phyloP scores from a whole-genome alignment of 92 coral and sea anemone species.

The Pocillopora meandrina region DNA sequence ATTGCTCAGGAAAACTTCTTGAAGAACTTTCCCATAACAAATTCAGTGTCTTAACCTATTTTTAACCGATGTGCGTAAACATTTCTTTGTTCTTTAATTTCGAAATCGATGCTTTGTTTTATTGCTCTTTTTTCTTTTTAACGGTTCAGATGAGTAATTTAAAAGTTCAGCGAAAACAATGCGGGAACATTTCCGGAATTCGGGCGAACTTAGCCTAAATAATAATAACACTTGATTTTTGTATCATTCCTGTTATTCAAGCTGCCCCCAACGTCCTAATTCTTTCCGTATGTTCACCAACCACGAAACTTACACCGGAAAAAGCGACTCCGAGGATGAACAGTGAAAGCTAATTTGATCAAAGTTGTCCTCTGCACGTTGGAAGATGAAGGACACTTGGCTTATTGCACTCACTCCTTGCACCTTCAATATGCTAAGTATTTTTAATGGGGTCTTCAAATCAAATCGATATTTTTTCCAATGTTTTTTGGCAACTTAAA shows the following conservation, averaged over 20 bases:
- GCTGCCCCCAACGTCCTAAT: neutral
- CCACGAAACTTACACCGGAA: neutral
- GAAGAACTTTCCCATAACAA: neutral
- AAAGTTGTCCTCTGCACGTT: constrained; percentile 4
- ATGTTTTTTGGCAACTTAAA: neutral
- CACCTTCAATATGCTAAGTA: neutral
- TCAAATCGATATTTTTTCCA: neutral
- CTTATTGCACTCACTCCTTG: neutral
- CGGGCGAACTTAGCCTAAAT: constrained; percentile 4
- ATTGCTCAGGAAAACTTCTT: constrained; percentile 7
- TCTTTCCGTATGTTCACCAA: constrained; percentile 11
- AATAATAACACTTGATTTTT: constrained; percentile 4
- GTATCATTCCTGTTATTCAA: neutral
- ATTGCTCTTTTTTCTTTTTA: neutral
- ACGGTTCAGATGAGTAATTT: neutral
- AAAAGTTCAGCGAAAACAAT: neutral
- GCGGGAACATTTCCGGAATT: constrained; percentile 27
- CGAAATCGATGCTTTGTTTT: constrained; percentile 7
- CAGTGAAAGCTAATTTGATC: neutral
- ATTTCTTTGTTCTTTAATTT: constrained; percentile 9
- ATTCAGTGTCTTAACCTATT: neutral
- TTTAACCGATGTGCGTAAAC: constrained; percentile 1
- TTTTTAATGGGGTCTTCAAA: neutral
- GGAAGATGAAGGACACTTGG: constrained; percentile 7
- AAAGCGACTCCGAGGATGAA: neutral